Evolutionary conservation across 2,888 invertebrate species (phyloP).

Genomic region (Patella ulyssiponensis): DNA sequence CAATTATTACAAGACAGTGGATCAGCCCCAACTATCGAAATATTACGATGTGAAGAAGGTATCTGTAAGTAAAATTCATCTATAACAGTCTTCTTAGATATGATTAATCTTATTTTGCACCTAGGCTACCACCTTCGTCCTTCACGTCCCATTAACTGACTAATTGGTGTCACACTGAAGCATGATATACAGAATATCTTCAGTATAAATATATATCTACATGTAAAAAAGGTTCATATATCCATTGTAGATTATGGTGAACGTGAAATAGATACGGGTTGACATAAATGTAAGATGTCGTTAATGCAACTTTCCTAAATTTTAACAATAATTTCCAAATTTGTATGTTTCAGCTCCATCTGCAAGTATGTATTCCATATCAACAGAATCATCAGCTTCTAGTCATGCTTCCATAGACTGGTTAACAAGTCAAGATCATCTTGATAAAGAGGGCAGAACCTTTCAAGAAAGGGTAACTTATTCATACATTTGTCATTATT

Average conservation of each 20-base stretch:
- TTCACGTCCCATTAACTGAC: no score
- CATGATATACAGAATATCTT: no score
- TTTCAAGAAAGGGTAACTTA: slow-evolving; percentile 55
- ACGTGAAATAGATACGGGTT: no score
- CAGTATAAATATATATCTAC: no score
- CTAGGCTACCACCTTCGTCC: no score
- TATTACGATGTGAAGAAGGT: slow-evolving; percentile 50
- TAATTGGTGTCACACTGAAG: no score
- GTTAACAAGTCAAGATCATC: slow-evolving; percentile 44
- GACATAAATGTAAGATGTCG: no score
- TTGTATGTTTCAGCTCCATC: slow-evolving; percentile 23
- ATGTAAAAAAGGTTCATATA: no score
- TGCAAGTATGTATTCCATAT: slow-evolving; percentile 32
- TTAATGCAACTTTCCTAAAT: no score
- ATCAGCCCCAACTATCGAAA: slow-evolving; percentile 59
- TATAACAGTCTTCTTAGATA: background rate
- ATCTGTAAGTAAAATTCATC: slow-evolving; percentile 35
- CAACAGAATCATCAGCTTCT: slow-evolving; percentile 53
- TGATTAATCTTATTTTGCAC: background rate
- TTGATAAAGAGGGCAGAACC: slow-evolving; percentile 56
- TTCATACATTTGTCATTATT: slow-evolving; percentile 7
- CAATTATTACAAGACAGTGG: slow-evolving; percentile 67
- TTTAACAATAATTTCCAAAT: no score
- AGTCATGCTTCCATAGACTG: slow-evolving; percentile 57
- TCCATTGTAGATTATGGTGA: no score